These are phyloP conservation scores for Pantala flavescens DNA, from an alignment of 1,140 invertebrate genomes.

Conservation along the genomic window DNA sequence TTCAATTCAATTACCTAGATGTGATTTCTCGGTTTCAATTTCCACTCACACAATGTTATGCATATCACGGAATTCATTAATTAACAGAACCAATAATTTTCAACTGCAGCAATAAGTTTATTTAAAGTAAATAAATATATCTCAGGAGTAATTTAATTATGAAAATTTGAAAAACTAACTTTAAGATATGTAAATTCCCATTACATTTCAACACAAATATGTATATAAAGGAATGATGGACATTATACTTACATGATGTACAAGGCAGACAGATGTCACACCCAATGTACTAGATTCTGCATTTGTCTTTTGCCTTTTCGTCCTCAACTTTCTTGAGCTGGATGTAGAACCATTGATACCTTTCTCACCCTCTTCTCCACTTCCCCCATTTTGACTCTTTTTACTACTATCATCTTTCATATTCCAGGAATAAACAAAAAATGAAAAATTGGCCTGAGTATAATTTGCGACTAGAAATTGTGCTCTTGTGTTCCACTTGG, in stretches of 20 bases:
- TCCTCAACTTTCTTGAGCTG: not conserved
- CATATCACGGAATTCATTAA: too few species aligned
- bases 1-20: too few species aligned
- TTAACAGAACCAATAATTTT: too few species aligned
- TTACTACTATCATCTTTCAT: conserved; percentile 28
- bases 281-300: not conserved
- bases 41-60: too few species aligned
- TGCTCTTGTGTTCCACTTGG: conserved; percentile 41
- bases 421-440: conserved; percentile 38
- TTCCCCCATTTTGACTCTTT: conserved; percentile 31
- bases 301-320: not conserved
- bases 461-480: conserved; percentile 45
- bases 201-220: too few species aligned
- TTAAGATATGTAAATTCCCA: too few species aligned
- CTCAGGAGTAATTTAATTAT: too few species aligned
- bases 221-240: too few species aligned
- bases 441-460: conserved; percentile 36
- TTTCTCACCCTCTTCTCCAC: conserved; percentile 23
- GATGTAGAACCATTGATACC: not conserved
- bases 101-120: too few species aligned
- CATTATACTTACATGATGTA: not conserved
- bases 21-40: too few species aligned
- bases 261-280: not conserved
- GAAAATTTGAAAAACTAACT: too few species aligned
- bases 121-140: too few species aligned